These are phyloP conservation scores for Zenarchopterus dispar DNA, from an alignment of 2,797 vertebrate genomes.

Conservation along the genomic window DNA sequence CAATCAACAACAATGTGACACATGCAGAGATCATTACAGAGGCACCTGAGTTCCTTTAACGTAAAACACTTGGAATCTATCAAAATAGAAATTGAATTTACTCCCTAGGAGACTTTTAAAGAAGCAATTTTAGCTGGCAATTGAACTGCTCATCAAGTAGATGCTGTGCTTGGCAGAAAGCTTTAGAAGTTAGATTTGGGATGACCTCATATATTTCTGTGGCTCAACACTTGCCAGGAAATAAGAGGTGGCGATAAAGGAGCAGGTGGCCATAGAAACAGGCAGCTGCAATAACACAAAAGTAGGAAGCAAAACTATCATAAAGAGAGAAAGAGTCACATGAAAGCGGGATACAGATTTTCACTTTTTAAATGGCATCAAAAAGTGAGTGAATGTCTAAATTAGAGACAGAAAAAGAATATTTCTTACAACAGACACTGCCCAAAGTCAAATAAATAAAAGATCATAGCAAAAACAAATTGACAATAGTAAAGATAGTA, in stretches of 20 bases:
- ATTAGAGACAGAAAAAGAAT: neutral
- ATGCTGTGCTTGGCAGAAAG: slow-evolving; percentile 50
- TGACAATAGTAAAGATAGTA: no score
- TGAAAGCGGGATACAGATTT: no score
- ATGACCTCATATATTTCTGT: slow-evolving; percentile 60
- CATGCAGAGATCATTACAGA: slow-evolving; percentile 40
- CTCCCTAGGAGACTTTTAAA: slow-evolving; percentile 73
- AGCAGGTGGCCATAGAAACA: slow-evolving; percentile 35
- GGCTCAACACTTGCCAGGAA: slow-evolving; percentile 52
- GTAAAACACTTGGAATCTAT: slow-evolving; percentile 67
- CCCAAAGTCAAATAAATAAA: no score
- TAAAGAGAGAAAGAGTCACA: no score
- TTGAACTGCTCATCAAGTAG: slow-evolving; percentile 66
- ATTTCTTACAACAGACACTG: no score
- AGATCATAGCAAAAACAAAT: no score
- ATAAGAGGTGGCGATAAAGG: slow-evolving; percentile 51
- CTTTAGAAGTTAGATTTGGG: slow-evolving; percentile 42
- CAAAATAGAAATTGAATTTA: slow-evolving; percentile 76
- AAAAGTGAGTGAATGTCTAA: neutral
- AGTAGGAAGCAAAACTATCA: no score
- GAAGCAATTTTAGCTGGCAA: slow-evolving; percentile 69
- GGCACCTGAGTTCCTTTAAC: slow-evolving; percentile 62
- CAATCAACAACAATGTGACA: slow-evolving; percentile 49
- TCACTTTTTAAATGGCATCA: no score
- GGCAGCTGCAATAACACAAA: no score